phyloP scores from a whole-genome alignment of 2,113 vertebrate species.

The Glaucidium brasilianum region DNA sequence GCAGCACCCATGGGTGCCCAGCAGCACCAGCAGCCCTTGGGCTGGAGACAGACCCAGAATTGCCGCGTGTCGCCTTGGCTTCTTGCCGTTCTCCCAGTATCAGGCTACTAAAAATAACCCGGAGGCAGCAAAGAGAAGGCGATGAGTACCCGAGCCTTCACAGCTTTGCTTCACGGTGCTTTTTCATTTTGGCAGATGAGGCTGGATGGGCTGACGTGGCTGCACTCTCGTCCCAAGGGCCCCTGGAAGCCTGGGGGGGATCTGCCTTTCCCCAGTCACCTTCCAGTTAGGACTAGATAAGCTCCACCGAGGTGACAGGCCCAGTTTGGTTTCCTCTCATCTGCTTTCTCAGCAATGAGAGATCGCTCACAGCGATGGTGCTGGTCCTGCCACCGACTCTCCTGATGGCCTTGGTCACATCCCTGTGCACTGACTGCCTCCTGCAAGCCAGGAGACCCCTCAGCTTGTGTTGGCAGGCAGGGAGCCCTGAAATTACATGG shows the following conservation, averaged over 20 bases:
- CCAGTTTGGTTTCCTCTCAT: not conserved
- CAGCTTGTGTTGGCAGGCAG: fast-evolving
- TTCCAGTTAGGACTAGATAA: not conserved
- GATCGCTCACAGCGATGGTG: fast-evolving
- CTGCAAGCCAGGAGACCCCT: fast-evolving
- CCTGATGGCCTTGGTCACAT: not conserved
- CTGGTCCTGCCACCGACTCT: not conserved
- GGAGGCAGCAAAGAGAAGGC: not conserved
- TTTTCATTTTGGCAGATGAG: not conserved
- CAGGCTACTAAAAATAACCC: not conserved
- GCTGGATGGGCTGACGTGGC: not conserved
- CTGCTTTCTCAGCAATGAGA: not conserved
- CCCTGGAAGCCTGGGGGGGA: fast-evolving
- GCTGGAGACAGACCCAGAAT: not conserved
- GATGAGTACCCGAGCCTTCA: fast-evolving
- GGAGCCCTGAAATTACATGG: not conserved
- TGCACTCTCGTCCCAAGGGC: fast-evolving
- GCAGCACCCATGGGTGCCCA: not conserved
- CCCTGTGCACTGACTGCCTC: not conserved
- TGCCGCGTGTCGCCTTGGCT: fast-evolving
- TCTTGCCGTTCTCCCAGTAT: not conserved
- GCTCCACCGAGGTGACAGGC: not conserved
- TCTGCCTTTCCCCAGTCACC: no score
- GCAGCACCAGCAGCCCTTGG: not conserved
- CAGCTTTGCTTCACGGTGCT: fast-evolving